Percentiles rank a stretch among this genome's conserved stretches.
Conservation (phyloP, 2,797 vertebrate species). For the Cygnus olor region DNA sequence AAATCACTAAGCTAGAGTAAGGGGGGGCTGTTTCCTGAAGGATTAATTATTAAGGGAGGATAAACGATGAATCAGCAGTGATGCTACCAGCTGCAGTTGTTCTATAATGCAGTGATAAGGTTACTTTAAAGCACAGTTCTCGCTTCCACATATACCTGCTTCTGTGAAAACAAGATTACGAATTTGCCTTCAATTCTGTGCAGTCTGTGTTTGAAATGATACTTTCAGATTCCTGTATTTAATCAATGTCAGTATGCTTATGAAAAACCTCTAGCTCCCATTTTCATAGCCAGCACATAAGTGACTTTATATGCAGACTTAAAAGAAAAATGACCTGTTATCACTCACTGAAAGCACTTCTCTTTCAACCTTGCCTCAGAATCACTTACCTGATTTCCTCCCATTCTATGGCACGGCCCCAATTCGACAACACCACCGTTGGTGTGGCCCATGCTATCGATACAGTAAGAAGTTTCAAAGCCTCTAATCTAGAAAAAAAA, state of each 20-base stretch:
- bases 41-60: neutral
- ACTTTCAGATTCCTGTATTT: neutral
- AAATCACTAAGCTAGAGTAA: neutral
- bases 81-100: neutral
- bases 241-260: neutral
- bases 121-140: neutral
- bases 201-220: neutral
- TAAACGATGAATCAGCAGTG: neutral
- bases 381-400: conserved; percentile 93
- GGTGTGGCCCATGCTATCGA: conserved; percentile 98
- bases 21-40: neutral
- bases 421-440: conserved; percentile 93
- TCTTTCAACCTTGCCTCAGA: neutral
- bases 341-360: neutral
- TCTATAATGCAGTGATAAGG: neutral
- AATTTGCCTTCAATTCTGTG: neutral
- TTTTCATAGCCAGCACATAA: neutral
- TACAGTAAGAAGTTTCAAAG: conserved; percentile 92
- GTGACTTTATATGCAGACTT: neutral
- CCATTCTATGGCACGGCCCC: conserved; percentile 97
- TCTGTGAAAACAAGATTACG: neutral
- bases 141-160: neutral
- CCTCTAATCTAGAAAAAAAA: conserved; percentile 86
- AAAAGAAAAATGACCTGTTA: neutral
- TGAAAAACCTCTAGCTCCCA: neutral